These are phyloP conservation scores for Actinia tenebrosa DNA, from an alignment of 64 coral and sea anemone species.

Conservation along the genomic window DNA sequence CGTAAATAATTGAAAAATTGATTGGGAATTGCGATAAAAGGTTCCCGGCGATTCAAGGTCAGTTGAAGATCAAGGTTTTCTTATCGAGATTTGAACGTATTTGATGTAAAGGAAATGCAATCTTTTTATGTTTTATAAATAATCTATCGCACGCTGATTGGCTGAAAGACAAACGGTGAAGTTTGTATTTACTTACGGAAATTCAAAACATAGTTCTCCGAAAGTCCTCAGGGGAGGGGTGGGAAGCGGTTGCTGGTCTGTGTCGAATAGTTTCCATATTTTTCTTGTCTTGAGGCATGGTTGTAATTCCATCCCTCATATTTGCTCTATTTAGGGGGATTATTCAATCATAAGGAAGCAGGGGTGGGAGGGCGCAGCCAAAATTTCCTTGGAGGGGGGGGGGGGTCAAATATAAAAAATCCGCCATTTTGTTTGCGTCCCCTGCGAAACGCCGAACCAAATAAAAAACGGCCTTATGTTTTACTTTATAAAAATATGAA, in stretches of 20 bases:
- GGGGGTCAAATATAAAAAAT: too few species aligned
- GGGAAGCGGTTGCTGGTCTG: not conserved
- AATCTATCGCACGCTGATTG: not conserved
- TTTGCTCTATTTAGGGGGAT: too few species aligned
- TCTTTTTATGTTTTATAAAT: not conserved
- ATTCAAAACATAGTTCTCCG: not conserved
- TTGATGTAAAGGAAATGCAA: not conserved
- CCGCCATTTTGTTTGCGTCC: too few species aligned
- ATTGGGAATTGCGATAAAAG: not conserved
- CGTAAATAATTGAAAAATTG: not conserved
- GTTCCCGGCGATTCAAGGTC: not conserved
- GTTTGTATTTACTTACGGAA: not conserved
- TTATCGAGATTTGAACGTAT: not conserved
- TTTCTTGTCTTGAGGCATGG: not conserved
- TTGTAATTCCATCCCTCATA: not conserved
- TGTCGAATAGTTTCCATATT: not conserved
- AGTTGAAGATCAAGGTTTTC: constrained; percentile 1
- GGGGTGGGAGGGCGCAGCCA: too few species aligned
- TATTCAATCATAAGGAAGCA: too few species aligned
- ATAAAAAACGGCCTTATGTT: too few species aligned
- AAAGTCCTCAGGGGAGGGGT: not conserved
- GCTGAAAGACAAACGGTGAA: not conserved
- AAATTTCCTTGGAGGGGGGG: too few species aligned
- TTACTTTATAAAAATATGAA: too few species aligned
- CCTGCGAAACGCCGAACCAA: too few species aligned